Conservation (phyloP, 2,113 vertebrate species). For the Piprites chloris region DNA sequence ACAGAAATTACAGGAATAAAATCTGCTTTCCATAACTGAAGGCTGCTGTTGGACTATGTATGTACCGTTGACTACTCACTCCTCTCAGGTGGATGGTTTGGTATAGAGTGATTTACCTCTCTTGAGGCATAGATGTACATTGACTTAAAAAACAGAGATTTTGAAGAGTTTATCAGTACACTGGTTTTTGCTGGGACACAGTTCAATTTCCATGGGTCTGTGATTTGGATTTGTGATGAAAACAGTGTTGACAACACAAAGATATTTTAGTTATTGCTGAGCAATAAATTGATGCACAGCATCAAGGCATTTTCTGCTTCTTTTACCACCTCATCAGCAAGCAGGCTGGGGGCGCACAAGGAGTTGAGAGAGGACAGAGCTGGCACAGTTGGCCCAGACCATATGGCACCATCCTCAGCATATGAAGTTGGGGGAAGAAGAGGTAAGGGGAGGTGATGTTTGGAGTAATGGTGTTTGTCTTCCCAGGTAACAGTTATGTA, state of each 20-base stretch:
- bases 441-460: not conserved
- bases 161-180: not conserved
- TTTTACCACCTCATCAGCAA: not conserved
- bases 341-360: not conserved
- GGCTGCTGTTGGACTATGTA: not conserved
- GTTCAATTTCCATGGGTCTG: not conserved
- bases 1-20: not conserved
- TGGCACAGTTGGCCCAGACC: not conserved
- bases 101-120: not conserved
- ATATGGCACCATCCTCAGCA: not conserved
- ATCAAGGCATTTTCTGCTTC: not conserved
- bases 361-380: not conserved
- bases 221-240: not conserved
- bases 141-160: not conserved
- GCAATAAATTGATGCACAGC: accelerated
- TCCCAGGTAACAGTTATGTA: not conserved
- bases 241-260: not conserved
- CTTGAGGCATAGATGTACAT: not conserved
- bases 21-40: not conserved
- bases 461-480: not conserved
- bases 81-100: not conserved
- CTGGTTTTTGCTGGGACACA: accelerated
- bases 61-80: not conserved
- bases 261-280: not conserved
- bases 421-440: not conserved